These are phyloP conservation scores for Temnothorax unifasciatus DNA, from an alignment of 2,888 invertebrate genomes.

Conservation along the genomic window DNA sequence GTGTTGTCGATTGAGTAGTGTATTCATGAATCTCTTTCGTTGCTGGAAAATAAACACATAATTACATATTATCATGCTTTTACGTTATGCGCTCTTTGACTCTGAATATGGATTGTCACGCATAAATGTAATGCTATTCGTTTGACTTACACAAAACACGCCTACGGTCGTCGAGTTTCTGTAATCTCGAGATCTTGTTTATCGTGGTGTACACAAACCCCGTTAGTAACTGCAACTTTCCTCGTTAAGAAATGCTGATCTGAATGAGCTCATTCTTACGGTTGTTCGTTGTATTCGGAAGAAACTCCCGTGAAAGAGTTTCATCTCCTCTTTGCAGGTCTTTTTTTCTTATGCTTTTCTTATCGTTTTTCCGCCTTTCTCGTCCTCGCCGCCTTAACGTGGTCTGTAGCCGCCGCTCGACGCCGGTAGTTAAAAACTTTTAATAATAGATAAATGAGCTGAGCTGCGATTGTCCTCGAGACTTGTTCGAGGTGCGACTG, in stretches of 20 bases:
- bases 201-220: slow-evolving; percentile 67
- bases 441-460: slow-evolving; percentile 76
- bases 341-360: slow-evolving; percentile 22
- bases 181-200: slow-evolving; percentile 60
- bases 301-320: slow-evolving; percentile 66
- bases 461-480: slow-evolving; percentile 68
- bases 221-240: slow-evolving; percentile 79
- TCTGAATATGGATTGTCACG: slow-evolving; percentile 5
- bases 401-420: slow-evolving; percentile 39
- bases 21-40: slow-evolving; percentile 58
- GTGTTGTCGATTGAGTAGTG: slow-evolving; percentile 68
- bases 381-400: slow-evolving; percentile 26
- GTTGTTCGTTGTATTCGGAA: slow-evolving; percentile 67
- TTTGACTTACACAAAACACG: slow-evolving; percentile 44
- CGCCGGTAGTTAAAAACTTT: slow-evolving; percentile 74
- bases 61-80: neutral
- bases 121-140: slow-evolving; percentile 28
- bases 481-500: slow-evolving; percentile 46
- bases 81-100: neutral
- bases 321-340: slow-evolving; percentile 55
- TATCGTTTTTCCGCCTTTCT: slow-evolving; percentile 24
- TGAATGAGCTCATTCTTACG: slow-evolving; percentile 76
- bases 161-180: slow-evolving; percentile 64
- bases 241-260: slow-evolving; percentile 82
- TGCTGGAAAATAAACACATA: neutral